Evolutionary conservation across 1,140 invertebrate genomes (phyloP), one percentile per base, ranked within the genome.

Genomic region (Pogonomyrmex californicus): DNA sequence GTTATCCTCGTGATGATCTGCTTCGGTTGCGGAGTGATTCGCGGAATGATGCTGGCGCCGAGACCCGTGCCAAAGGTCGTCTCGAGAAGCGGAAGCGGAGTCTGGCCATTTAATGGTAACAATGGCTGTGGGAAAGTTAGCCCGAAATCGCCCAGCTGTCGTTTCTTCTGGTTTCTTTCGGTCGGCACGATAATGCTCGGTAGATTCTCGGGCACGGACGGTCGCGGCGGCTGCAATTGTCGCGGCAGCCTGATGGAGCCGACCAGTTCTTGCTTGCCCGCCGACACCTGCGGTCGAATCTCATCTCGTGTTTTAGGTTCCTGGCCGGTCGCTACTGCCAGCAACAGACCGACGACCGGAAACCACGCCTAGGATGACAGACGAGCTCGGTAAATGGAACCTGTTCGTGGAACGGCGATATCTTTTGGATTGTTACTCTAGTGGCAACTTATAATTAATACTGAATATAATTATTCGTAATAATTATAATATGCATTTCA

Each of bases 331-430:
- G 82, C 87, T 86, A 78, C 92, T 86, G 83, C 86, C 85, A 91
- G 85, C 65, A 94, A 66, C 88, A 91, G 77, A 62, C 47, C 90
- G 79, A 93, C 63, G 86, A 92, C 88, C 88, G 86, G 66, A 88
- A 94, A 81, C 92, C 91, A 92, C 86, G 88, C 91, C 93, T 94
- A 76, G 60, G 14, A 54, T 54, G n/a, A 63, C 75, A 82, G 41
- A 38, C 33, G 51, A 63, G 68, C 10, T 60, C 4, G 51, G 68
- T 82, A 75, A 83, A 75, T 75, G 63, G 14, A 49, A 49, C 12
- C n/a, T 47, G 17, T 60, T 60, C 17, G 33, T 60, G 47, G 33
- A 54, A 79, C 3, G 14, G 30, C 60, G 60, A 70, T 9, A 4
- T 47, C 30, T 60, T 49, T 60, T 54, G 30, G 10, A 75, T 75